Evolutionary conservation across 2,888 invertebrate species (phyloP).

Genomic region (Lacanobia wlatinum): DNA sequence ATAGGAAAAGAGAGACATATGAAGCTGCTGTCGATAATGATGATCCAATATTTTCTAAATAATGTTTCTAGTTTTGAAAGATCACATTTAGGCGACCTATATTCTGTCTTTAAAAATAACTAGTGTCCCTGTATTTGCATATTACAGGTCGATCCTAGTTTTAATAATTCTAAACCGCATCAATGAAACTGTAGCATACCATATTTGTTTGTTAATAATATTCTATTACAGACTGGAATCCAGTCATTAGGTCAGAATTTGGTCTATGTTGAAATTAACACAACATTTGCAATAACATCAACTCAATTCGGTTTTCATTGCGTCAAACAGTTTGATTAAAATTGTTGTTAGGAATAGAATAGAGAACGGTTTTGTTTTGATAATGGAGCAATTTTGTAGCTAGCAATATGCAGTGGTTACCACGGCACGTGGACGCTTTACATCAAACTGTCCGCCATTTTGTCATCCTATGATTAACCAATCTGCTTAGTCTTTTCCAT

Average conservation of each 20-base stretch:
- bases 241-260: constrained; percentile 22
- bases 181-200: not conserved
- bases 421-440: too few relatives aligned
- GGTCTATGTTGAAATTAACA: constrained; percentile 21
- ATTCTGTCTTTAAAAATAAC: not conserved
- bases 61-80: not conserved
- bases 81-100: not conserved
- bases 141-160: not conserved
- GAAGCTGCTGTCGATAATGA: not conserved
- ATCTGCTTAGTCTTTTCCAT: too few relatives aligned
- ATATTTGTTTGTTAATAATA: constrained; percentile 14
- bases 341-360: not conserved
- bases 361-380: not conserved
- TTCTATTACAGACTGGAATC: constrained; percentile 19
- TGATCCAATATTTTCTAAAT: not conserved
- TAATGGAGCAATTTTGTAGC: not conserved
- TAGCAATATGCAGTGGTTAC: not conserved
- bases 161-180: not conserved
- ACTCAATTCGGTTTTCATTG: constrained; percentile 28
- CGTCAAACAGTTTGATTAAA: constrained; percentile 5
- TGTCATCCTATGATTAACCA: too few relatives aligned
- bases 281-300: constrained; percentile 14
- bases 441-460: too few relatives aligned
- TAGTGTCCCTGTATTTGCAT: not conserved
- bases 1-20: not conserved